phyloP scores from a whole-genome alignment of 2,797 vertebrate genomes.

The Carapus acus region DNA sequence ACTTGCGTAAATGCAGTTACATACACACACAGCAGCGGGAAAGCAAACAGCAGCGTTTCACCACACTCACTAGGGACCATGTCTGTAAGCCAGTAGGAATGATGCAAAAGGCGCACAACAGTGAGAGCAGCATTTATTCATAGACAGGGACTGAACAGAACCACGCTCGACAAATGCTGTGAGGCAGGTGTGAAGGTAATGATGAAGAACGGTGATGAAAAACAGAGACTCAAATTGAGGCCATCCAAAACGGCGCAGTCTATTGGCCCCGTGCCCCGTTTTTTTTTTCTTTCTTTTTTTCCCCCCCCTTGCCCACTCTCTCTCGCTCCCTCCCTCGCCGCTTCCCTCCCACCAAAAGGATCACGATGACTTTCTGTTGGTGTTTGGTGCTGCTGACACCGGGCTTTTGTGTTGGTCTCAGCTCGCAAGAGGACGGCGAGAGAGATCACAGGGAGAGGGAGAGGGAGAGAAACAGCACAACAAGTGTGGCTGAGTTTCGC shows the following conservation, averaged over 20 bases:
- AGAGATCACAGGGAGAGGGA: constrained; percentile 30
- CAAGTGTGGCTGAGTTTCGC: constrained; percentile 23
- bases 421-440: constrained; percentile 41
- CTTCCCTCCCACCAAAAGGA: constrained; percentile 3
- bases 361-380: constrained; percentile 8
- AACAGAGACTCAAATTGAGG: not conserved
- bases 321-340: not conserved
- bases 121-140: constrained; percentile 16
- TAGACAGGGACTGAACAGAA: not conserved
- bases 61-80: not conserved
- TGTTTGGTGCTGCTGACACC: constrained; percentile 37
- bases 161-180: too few species aligned
- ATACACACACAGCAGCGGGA: constrained; percentile 1
- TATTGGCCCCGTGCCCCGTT: too few species aligned
- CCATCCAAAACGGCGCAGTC: not conserved
- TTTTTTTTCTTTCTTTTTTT: too few species aligned
- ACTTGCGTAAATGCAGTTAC: constrained; percentile 3
- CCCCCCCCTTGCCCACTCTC: too few species aligned
- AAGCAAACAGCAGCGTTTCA: constrained; percentile 14
- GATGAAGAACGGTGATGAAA: not conserved
- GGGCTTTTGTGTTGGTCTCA: constrained; percentile 34
- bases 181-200: too few species aligned
- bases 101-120: constrained; percentile 5
- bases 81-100: not conserved
- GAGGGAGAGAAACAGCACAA: constrained; percentile 11